Evolutionary conservation across 2,888 invertebrate genomes (phyloP).

Genomic region (Drepana falcataria): DNA sequence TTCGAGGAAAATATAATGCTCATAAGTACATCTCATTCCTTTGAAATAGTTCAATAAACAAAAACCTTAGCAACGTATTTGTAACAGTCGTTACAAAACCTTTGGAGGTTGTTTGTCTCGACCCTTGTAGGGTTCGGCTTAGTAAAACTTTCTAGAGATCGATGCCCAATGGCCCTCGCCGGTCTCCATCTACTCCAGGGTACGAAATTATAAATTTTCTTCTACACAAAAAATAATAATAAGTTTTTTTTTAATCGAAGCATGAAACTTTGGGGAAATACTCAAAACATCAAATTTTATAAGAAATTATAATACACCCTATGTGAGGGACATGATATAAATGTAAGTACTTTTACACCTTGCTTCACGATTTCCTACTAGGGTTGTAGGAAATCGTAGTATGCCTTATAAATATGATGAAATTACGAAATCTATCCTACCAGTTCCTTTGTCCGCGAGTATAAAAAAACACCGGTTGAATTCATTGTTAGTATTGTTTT

Average conservation of each 20-base stretch:
- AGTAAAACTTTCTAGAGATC: slow-evolving; percentile 49
- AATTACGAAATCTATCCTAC: slow-evolving; percentile 2
- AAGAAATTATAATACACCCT: no score
- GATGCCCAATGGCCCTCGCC: slow-evolving; percentile 37
- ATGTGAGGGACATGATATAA: no score
- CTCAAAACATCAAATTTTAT: no score
- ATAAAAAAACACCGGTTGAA: slow-evolving; percentile 43
- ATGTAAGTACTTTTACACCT: no score
- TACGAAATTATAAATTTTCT: slow-evolving; percentile 22
- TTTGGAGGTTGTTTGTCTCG: slow-evolving; percentile 45
- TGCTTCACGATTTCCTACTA: no score
- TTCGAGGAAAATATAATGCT: not conserved
- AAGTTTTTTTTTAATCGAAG: no score
- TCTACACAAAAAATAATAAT: no score
- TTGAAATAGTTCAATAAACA: slow-evolving; percentile 36
- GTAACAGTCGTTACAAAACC: slow-evolving; percentile 49
- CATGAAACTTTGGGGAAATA: no score
- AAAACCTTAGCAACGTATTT: slow-evolving; percentile 41
- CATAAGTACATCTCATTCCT: slow-evolving; percentile 34
- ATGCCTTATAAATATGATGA: no score
- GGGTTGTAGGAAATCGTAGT: no score
- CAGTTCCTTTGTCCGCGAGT: slow-evolving; percentile 27
- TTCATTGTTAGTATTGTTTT: slow-evolving; percentile 58
- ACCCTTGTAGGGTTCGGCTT: slow-evolving; percentile 55
- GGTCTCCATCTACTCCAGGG: slow-evolving; percentile 27